Percentiles rank a stretch among this genome's conserved stretches.
Conservation (phyloP, 2,113 vertebrate species). For the Oryzias curvinotus region DNA sequence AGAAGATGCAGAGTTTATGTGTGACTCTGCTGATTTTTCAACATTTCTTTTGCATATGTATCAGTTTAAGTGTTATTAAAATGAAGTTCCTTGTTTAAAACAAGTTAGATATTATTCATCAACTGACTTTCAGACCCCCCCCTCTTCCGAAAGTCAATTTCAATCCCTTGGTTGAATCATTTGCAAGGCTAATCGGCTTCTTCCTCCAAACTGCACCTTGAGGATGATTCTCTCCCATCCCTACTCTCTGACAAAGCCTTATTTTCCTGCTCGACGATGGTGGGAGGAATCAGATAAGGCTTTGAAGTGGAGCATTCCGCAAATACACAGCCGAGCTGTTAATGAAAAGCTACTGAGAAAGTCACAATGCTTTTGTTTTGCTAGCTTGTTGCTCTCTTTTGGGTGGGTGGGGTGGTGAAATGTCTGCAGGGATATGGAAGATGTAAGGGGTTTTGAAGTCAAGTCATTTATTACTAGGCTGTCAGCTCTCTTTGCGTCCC, state of each 20-base stretch:
- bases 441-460: conserved; percentile 73
- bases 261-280: conserved; percentile 35
- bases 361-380: conserved; percentile 48
- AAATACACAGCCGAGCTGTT: conserved; percentile 55
- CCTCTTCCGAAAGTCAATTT: conserved; percentile 22
- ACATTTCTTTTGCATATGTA: neutral
- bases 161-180: conserved; percentile 23
- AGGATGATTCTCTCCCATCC: conserved; percentile 29
- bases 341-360: conserved; percentile 61
- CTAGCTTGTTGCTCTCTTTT: conserved; percentile 34
- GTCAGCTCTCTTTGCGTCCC: conserved; percentile 49
- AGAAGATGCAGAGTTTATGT: neutral
- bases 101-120: neutral
- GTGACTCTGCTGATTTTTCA: neutral
- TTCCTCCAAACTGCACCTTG: conserved; percentile 38
- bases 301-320: conserved; percentile 53
- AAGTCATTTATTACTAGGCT: conserved; percentile 70
- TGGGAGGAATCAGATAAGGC: conserved; percentile 47
- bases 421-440: conserved; percentile 61
- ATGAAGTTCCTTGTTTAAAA: neutral
- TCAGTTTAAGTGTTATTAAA: neutral
- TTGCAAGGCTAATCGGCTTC: conserved; percentile 22
- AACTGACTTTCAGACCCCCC: neutral
- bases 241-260: conserved; percentile 32
- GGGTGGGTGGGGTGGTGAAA: conserved; percentile 46